A percentile compares a stretch with the other conserved stretches of the same genome.
Conservation (phyloP, 2,888 invertebrate genomes). For the Dascillus cervinus region DNA sequence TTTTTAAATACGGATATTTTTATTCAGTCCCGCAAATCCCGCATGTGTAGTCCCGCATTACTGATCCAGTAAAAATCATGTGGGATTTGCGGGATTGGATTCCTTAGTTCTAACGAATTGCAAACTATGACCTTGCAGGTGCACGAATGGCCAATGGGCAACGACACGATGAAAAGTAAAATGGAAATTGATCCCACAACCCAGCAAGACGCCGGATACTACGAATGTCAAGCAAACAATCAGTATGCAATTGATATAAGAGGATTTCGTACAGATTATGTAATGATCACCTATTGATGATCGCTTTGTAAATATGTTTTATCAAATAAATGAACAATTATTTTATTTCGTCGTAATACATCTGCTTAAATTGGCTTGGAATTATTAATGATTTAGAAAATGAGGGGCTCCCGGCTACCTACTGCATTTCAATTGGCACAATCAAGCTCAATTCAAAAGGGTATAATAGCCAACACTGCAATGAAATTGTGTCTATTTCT, state of each 20-base stretch:
- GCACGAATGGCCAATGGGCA: slow-evolving; percentile 59
- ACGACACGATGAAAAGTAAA: slow-evolving; percentile 60
- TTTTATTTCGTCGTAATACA: no score
- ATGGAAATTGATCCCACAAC: slow-evolving; percentile 69
- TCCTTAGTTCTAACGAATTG: slow-evolving; percentile 1
- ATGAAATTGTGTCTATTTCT: slow-evolving; percentile 19
- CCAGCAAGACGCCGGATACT: slow-evolving; percentile 64
- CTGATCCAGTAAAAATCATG: no score
- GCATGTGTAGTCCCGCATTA: background rate
- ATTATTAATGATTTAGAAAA: no score
- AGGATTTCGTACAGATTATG: slow-evolving; percentile 59
- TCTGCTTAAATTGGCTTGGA: no score
- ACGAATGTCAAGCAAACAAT: slow-evolving; percentile 66
- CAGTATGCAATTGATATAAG: slow-evolving; percentile 61
- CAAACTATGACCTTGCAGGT: slow-evolving; percentile 42
- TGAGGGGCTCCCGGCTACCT: no score
- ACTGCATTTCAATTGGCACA: no score
- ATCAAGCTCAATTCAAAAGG: no score
- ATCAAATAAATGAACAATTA: no score
- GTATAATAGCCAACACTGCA: no score
- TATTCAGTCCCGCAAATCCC: no score
- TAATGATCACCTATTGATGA: slow-evolving; percentile 14
- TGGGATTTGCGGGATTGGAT: background rate
- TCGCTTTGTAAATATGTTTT: no score
- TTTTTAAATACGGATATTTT: background rate